phyloP scores from a whole-genome alignment of 1,140 invertebrate genomes.

The Helicoverpa armigera region DNA sequence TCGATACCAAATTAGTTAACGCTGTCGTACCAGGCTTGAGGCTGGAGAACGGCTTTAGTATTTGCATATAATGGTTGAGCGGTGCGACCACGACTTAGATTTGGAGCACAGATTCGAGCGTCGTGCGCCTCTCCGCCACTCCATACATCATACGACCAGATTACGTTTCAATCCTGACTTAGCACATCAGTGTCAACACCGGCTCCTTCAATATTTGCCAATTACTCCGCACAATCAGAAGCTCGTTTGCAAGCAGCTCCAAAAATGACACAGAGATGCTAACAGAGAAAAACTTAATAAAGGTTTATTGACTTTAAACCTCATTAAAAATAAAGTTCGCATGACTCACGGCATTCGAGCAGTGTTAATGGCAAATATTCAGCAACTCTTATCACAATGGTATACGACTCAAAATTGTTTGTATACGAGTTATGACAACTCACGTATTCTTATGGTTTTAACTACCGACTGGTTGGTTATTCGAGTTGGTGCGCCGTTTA shows the following conservation, averaged over 20 bases:
- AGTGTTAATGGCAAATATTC: slow-evolving; percentile 55
- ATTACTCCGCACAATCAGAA: slow-evolving; percentile 31
- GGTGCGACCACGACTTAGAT: slow-evolving; percentile 73
- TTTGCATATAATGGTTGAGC: slow-evolving; percentile 80
- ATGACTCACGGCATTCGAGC: slow-evolving; percentile 60
- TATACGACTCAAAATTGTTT: slow-evolving; percentile 46
- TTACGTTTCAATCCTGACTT: slow-evolving; percentile 63
- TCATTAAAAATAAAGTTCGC: slow-evolving; percentile 62
- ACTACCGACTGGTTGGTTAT: slow-evolving; percentile 52
- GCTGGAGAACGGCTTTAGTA: slow-evolving; percentile 65
- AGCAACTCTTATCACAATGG: slow-evolving; percentile 49
- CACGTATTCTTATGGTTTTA: slow-evolving; percentile 56
- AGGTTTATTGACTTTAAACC: slow-evolving; percentile 61
- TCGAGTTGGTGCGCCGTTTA: slow-evolving; percentile 72
- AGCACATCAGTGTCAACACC: background rate
- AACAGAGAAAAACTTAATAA: slow-evolving; percentile 45
- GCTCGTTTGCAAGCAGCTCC: slow-evolving; percentile 44
- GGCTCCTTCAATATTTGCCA: slow-evolving; percentile 42
- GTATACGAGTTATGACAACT: slow-evolving; percentile 38
- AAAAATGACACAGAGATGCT: slow-evolving; percentile 41
- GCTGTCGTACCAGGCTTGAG: slow-evolving; percentile 63
- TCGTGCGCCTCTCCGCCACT: slow-evolving; percentile 63
- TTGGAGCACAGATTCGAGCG: slow-evolving; percentile 73
- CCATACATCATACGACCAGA: slow-evolving; percentile 61
- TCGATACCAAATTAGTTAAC: slow-evolving; percentile 52